Evolutionary conservation across 2,888 invertebrate genomes (phyloP).

Genomic region (Lasius fuliginosus): DNA sequence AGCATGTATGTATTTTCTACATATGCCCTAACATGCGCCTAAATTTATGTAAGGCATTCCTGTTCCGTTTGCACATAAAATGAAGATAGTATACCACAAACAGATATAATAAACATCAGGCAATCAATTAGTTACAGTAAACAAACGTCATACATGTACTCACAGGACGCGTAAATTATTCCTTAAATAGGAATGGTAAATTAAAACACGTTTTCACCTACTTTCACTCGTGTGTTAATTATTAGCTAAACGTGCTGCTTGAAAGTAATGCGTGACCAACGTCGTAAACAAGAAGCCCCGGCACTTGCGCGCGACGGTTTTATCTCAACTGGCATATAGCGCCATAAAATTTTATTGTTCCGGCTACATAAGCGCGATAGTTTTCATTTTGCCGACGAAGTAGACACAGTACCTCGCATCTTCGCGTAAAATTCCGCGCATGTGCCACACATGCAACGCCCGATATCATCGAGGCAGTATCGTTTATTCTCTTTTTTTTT

Average conservation of each 20-base stretch:
- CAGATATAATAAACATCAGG: neutral
- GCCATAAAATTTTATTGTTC: constrained; percentile 33
- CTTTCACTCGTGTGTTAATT: constrained; percentile 13
- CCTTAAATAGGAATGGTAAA: neutral
- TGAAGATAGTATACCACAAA: neutral
- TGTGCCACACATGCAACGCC: neutral
- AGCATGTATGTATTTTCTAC: too few species aligned
- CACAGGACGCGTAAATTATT: neutral
- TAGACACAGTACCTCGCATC: neutral
- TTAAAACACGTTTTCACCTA: neutral
- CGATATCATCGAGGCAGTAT: neutral
- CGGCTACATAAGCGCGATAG: neutral
- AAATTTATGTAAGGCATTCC: too few species aligned
- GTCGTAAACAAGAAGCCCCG: constrained; percentile 15
- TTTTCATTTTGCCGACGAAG: constrained; percentile 10
- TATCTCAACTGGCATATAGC: neutral
- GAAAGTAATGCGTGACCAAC: neutral
- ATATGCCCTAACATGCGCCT: too few species aligned
- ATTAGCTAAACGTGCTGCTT: neutral
- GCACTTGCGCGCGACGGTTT: neutral
- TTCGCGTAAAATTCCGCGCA: neutral
- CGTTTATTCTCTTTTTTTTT: neutral
- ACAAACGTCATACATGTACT: neutral
- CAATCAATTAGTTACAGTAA: neutral
- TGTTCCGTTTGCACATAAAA: too few species aligned